A percentile compares a stretch with the other conserved stretches of the same genome.
Evolutionary conservation across 2,797 vertebrate species (phyloP).

Genomic region (Oreortyx pictus): DNA sequence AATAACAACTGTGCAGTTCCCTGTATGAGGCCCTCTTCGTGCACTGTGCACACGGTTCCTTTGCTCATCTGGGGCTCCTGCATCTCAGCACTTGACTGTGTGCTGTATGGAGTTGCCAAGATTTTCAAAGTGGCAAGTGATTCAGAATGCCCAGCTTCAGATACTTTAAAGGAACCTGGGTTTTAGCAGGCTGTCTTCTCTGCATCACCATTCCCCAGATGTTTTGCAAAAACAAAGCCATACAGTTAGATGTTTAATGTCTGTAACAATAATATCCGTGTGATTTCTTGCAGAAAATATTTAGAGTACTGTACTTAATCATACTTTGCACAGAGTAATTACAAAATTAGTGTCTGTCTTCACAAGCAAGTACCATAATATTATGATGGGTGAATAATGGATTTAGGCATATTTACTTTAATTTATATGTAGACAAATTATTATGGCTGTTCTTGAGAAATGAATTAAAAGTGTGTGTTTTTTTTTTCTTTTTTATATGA

Average conservation of each 20-base stretch:
- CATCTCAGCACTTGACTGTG: background rate
- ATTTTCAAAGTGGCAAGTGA: background rate
- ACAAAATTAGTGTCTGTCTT: slow-evolving; percentile 53
- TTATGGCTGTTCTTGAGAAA: slow-evolving; percentile 57
- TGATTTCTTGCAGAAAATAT: slow-evolving; percentile 52
- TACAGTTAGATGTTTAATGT: slow-evolving; percentile 42
- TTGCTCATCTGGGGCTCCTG: background rate
- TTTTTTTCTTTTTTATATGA: slow-evolving; percentile 60
- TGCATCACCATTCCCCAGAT: slow-evolving; percentile 45
- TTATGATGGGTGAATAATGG: slow-evolving; percentile 27
- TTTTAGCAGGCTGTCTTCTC: slow-evolving; percentile 45
- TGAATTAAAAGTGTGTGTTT: slow-evolving; percentile 46
- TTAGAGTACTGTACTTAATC: slow-evolving; percentile 52
- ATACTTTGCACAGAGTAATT: slow-evolving; percentile 41
- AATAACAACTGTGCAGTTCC: background rate
- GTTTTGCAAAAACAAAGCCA: slow-evolving; percentile 48
- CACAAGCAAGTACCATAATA: slow-evolving; percentile 34
- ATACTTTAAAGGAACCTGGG: background rate
- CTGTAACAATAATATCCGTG: slow-evolving; percentile 49
- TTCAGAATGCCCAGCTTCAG: slow-evolving; percentile 23
- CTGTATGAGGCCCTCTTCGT: background rate
- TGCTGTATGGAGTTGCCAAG: background rate
- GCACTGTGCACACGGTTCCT: background rate
- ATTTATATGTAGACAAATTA: slow-evolving; percentile 51
- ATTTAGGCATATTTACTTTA: slow-evolving; percentile 32